Conservation (phyloP, 1,140 invertebrate species). For the Triops cancriformis region DNA sequence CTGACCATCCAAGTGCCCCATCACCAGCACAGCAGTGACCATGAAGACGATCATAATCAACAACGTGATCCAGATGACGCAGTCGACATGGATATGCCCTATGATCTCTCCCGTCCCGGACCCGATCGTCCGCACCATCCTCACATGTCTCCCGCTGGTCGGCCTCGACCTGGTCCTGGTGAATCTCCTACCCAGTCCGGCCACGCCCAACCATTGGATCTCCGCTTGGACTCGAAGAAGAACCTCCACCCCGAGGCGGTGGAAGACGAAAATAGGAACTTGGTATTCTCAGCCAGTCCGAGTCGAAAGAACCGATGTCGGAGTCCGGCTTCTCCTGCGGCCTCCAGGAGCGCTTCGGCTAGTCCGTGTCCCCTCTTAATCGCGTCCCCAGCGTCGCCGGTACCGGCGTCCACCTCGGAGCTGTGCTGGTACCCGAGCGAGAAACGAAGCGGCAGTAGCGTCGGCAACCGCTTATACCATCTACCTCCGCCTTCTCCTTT, state of each 20-base stretch:
- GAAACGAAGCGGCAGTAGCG: conserved; percentile 23
- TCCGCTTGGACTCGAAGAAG: conserved; percentile 72
- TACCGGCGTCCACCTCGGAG: conserved; percentile 20
- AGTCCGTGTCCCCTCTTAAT: conserved; percentile 25
- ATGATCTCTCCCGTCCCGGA: conserved; percentile 46
- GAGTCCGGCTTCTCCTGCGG: not conserved
- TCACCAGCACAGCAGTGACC: not conserved
- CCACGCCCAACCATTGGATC: conserved; percentile 67
- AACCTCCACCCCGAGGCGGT: conserved; percentile 36
- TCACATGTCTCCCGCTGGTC: conserved; percentile 40
- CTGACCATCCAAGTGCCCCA: conserved; percentile 23
- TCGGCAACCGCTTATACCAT: conserved; percentile 2
- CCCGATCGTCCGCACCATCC: conserved; percentile 29
- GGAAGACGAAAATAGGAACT: conserved; percentile 69
- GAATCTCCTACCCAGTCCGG: conserved; percentile 42
- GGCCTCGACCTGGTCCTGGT: conserved; percentile 43
- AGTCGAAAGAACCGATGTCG: conserved; percentile 23
- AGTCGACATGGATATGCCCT: conserved; percentile 38
- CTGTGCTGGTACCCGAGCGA: not conserved
- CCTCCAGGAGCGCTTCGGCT: conserved; percentile 10
- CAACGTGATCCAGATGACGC: conserved; percentile 35
- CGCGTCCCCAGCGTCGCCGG: conserved; percentile 19
- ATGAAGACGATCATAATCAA: conserved; percentile 10
- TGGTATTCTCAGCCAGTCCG: conserved; percentile 45
- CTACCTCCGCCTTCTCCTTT: conserved; percentile 3